Evolutionary conservation across 2,888 invertebrate genomes (phyloP).

Genomic region (Parascotia fuliginaria): DNA sequence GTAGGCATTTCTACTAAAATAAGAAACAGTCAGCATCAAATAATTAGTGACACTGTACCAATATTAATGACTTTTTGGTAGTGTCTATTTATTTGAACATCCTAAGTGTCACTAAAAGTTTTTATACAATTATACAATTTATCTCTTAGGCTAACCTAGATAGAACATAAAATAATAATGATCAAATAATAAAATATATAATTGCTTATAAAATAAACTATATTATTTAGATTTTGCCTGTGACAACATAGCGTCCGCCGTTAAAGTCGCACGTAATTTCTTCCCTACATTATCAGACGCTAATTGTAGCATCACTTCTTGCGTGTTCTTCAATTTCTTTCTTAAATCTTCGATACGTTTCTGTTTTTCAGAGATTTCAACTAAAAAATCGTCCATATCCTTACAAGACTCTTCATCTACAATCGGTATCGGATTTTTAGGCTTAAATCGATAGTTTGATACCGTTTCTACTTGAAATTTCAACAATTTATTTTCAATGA

Average conservation of each 20-base stretch:
- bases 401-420: conserved; percentile 50
- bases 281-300: conserved; percentile 58
- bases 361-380: conserved; percentile 54
- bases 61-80: too few relatives aligned
- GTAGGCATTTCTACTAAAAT: too few relatives aligned
- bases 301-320: conserved; percentile 61
- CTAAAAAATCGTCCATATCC: conserved; percentile 60
- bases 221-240: conserved; percentile 56
- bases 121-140: too few relatives aligned
- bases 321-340: conserved; percentile 57
- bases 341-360: conserved; percentile 54
- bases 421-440: conserved; percentile 53
- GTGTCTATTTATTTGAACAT: too few relatives aligned
- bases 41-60: too few relatives aligned
- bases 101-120: too few relatives aligned
- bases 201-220: too few relatives aligned
- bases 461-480: conserved; percentile 66
- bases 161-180: too few relatives aligned
- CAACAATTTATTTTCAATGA: conserved; percentile 68
- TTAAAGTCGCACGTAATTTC: conserved; percentile 59
- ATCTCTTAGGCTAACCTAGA: too few relatives aligned
- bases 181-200: too few relatives aligned
- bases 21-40: too few relatives aligned
- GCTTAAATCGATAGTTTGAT: conserved; percentile 61
- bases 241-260: conserved; percentile 56